Percentiles rank a stretch among this genome's conserved stretches.
Conservation (phyloP, 2,113 vertebrate species). For the Phoxinus phoxinus region DNA sequence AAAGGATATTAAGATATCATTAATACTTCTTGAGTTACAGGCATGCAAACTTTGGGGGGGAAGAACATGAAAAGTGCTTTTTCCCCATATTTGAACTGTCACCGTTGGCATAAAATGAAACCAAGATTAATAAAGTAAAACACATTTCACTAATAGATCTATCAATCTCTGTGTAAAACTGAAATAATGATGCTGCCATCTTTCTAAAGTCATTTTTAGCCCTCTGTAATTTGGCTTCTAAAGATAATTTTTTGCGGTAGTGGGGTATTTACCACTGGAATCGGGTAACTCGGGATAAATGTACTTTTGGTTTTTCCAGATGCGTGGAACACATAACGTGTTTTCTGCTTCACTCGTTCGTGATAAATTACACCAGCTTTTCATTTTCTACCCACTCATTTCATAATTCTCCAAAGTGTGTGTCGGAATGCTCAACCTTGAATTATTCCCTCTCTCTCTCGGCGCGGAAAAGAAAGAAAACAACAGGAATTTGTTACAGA, state of each 20-base stretch:
- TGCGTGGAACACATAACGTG: conserved; percentile 38
- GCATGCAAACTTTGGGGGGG: too few species aligned
- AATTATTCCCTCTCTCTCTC: conserved; percentile 64
- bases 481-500: conserved; percentile 68
- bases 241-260: not conserved
- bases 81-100: too few species aligned
- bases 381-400: conserved; percentile 66
- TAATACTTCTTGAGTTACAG: too few species aligned
- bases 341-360: conserved; percentile 56
- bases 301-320: not conserved
- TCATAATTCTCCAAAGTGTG: conserved; percentile 62
- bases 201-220: too few species aligned
- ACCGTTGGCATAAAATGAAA: too few species aligned
- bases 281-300: not conserved
- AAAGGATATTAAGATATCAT: too few species aligned
- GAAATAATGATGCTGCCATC: too few species aligned
- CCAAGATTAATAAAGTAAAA: too few species aligned
- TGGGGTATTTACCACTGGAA: not conserved
- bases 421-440: conserved; percentile 75
- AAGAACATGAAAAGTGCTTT: too few species aligned
- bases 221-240: not conserved
- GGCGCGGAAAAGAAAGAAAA: conserved; percentile 47
- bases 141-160: too few species aligned
- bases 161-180: too few species aligned
- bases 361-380: conserved; percentile 69